Evolutionary conservation across 2,888 invertebrate genomes (phyloP).

Genomic region (Cataglyphis albicans): DNA sequence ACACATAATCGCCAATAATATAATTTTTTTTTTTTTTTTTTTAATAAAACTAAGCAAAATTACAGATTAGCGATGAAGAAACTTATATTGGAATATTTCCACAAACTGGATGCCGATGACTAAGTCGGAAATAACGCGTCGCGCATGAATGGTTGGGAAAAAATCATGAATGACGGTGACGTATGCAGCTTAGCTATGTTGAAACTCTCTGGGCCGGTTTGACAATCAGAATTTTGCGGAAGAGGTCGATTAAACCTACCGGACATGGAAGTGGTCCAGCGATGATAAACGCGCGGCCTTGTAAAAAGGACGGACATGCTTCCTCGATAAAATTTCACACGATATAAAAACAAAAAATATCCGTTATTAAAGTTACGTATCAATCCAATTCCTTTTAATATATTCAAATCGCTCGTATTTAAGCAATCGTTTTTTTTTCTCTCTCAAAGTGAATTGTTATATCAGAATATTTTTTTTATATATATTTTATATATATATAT

Average conservation of each 20-base stretch:
- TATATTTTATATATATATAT: no score
- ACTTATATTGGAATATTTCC: slow-evolving; percentile 29
- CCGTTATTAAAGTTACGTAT: not conserved
- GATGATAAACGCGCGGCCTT: slow-evolving; percentile 61
- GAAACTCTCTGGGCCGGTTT: slow-evolving; percentile 44
- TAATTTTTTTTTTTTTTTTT: not conserved
- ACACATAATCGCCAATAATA: not conserved
- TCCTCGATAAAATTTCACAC: slow-evolving; percentile 27
- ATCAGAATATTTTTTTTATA: not conserved
- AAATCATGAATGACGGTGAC: slow-evolving; percentile 53
- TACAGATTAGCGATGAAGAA: not conserved
- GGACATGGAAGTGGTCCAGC: slow-evolving; percentile 73
- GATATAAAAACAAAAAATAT: not conserved
- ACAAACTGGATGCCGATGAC: slow-evolving; percentile 36
- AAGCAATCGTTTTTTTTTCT: not conserved
- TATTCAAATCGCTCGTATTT: not conserved
- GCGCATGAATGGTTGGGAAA: slow-evolving; percentile 42
- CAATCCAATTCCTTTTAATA: not conserved
- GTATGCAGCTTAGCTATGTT: slow-evolving; percentile 48
- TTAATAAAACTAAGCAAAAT: not conserved
- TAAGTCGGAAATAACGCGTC: slow-evolving; percentile 42
- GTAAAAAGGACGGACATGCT: slow-evolving; percentile 35
- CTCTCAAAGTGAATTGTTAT: not conserved
- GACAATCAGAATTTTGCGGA: slow-evolving; percentile 64
- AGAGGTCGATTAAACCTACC: slow-evolving; percentile 58